Base-by-base conservation (phyloP, 2,888 invertebrate genomes). In the Protula sp. region DNA sequence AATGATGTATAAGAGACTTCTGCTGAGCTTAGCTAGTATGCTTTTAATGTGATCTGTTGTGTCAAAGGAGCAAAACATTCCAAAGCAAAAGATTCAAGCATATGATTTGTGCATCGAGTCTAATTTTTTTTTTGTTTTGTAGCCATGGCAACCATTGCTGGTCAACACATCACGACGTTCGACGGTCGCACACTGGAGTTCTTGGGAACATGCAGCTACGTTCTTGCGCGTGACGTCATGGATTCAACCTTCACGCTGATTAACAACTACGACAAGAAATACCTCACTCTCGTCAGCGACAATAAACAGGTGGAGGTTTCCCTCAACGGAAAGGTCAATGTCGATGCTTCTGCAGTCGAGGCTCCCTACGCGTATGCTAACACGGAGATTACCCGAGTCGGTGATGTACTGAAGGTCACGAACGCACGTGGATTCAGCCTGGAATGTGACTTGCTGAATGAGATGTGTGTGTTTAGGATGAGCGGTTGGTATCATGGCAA, bases 71-170 rank as follows among this genome's bases (percentile, higher is more conserved):
- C n/a, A n/a, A n/a, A n/a, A n/a, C n/a, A n/a, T n/a, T n/a, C n/a
- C n/a, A n/a, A n/a, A n/a, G n/a, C n/a, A n/a, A n/a, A n/a, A n/a
- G n/a, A n/a, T n/a, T n/a, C n/a, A n/a, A n/a, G n/a, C n/a, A n/a
- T n/a, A n/a, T n/a, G n/a, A n/a, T n/a, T n/a, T n/a, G n/a, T n/a
- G 9, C 38, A 38, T 9, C 19, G 9, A 38, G 9, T 38, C 38
- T 19, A 38, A 9, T 38, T 38, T 14, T 38, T 38, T 19, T 19
- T 14, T 26, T 1, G 58, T 48, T 57, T 79, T 81, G 38, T 80
- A 93, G 93, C 90, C 31, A 88, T 90, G 81, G 92, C 92, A 4
- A 86, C 91, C 78, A 85, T 94, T 70, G 87, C 90, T 31, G 92
- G 91, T 5, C 87, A 89, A 26, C 89, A 93, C 67, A 88, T 88